Evolutionary conservation across 2,797 vertebrate genomes (phyloP), one percentile per base, ranked within the genome.

Genomic region (Xiphophorus birchmanni): DNA sequence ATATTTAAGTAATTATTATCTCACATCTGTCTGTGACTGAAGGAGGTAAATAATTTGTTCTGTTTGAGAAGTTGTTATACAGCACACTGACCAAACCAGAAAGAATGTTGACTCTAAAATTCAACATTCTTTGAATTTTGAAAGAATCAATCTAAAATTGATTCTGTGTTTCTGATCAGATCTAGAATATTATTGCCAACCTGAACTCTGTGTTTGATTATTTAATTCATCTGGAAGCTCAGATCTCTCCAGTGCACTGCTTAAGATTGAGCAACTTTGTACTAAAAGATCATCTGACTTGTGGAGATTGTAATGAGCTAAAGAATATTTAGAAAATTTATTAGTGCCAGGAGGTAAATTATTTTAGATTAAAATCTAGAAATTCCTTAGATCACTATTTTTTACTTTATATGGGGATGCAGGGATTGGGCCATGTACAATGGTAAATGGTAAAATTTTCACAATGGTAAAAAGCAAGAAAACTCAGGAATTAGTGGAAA

Each of bases 1-100:
- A 42, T 50, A 73, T 72, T 77, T 65, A 74, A 35, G 42, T 29
- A 56, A 79, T 76, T 74, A 74, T 74, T 60, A 37, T 79, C 35
- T 29, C 23, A 65, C 13, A 13, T 58, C 8, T 73, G 29, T 71
- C 74, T 74, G 35, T 50, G 40, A 29, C 63, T 75, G 17, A 80
- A 75, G 52, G 37, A 69, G 18, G 23, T 67, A 52, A 17, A 58
- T 21, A 35, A 73, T 48, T 44, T 56, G 1, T 44, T 74, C 23
- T 52, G 52, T 56, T 44, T 50, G 8, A 75, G 54, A 42, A 72
- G 44, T 56, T 76, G 26, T 52, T 35, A 76, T 71, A 15, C 18
- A 71, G 35, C 73, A 75, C 17, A 72, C 26, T 78, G 42, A n/a
- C 40, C 48, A 75, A 21, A 71, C 11, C 17, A 26, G 75, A 58